Evolutionary conservation across 2,113 vertebrate genomes (phyloP).

Genomic region (Mus spicilegus): DNA sequence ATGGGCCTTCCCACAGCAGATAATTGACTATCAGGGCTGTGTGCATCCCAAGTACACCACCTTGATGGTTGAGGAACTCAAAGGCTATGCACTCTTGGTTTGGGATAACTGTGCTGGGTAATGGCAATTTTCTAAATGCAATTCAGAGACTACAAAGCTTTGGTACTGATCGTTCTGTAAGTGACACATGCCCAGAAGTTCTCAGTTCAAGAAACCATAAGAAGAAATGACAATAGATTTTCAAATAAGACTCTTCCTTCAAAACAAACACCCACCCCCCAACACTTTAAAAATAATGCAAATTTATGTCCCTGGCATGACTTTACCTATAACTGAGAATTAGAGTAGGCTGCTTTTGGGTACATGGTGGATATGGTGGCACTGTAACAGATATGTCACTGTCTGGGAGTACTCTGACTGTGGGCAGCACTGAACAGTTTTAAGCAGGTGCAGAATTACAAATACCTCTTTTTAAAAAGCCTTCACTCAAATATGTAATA

Average conservation of each 20-base stretch:
- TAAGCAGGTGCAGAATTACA: constrained; percentile 64
- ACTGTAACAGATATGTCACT: constrained; percentile 62
- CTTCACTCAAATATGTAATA: constrained; percentile 77
- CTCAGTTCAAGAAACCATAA: too few species aligned
- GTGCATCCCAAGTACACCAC: too few species aligned
- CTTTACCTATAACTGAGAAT: constrained; percentile 53
- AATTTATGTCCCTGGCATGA: constrained; percentile 25
- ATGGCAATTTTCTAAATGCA: too few species aligned
- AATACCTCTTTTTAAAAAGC: constrained; percentile 44
- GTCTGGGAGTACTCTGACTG: constrained; percentile 70
- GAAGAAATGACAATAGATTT: too few species aligned
- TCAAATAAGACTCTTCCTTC: too few species aligned
- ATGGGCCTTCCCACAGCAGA: constrained; percentile 67
- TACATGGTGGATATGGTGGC: constrained; percentile 1
- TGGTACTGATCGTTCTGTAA: too few species aligned
- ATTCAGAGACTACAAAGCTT: too few species aligned
- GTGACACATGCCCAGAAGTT: too few species aligned
- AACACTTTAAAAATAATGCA: constrained; percentile 54
- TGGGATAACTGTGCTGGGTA: too few species aligned
- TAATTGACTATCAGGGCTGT: too few species aligned
- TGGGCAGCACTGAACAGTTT: constrained; percentile 60
- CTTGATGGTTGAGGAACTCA: too few species aligned
- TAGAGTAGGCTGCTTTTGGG: constrained; percentile 34
- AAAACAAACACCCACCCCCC: neutral
- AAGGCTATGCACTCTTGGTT: too few species aligned